Evolutionary conservation across 92 coral and sea anemone genomes (phyloP).

Genomic region (Muricea muricata): DNA sequence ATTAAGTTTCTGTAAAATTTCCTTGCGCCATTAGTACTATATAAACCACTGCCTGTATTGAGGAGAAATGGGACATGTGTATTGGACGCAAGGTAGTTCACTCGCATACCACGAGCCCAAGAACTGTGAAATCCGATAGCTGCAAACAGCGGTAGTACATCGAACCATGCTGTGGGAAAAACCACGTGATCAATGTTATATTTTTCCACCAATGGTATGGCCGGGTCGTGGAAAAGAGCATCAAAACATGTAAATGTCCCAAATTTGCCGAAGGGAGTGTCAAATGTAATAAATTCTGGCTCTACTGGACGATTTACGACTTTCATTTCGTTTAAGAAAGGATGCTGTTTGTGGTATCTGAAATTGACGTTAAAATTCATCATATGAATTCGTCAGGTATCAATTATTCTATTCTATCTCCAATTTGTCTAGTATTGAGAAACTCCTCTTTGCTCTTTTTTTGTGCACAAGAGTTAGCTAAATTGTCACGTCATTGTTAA

Average conservation of each 20-base stretch:
- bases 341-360: slow-evolving; percentile 75
- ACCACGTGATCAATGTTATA: slow-evolving; percentile 71
- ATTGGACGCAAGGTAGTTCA: slow-evolving; percentile 75
- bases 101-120: slow-evolving; percentile 79
- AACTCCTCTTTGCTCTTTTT: too few relatives aligned
- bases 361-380: too few relatives aligned
- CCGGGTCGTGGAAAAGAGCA: slow-evolving; percentile 75
- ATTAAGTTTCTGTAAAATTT: slow-evolving; percentile 63
- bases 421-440: too few relatives aligned
- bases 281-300: slow-evolving; percentile 72
- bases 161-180: slow-evolving; percentile 87
- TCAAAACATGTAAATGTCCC: slow-evolving; percentile 79
- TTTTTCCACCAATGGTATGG: slow-evolving; percentile 62
- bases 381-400: too few relatives aligned
- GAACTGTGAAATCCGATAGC: slow-evolving; percentile 80
- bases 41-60: slow-evolving; percentile 76
- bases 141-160: too few relatives aligned
- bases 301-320: slow-evolving; percentile 64
- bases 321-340: slow-evolving; percentile 72
- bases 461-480: too few relatives aligned
- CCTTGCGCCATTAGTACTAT: slow-evolving; percentile 67
- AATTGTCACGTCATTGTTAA: too few relatives aligned
- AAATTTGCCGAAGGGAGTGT: too few relatives aligned
- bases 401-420: too few relatives aligned
- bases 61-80: slow-evolving; percentile 57